These are phyloP conservation scores for Enteromius thamalakanensis DNA, from an alignment of 2,797 vertebrate species.

Conservation along the genomic window DNA sequence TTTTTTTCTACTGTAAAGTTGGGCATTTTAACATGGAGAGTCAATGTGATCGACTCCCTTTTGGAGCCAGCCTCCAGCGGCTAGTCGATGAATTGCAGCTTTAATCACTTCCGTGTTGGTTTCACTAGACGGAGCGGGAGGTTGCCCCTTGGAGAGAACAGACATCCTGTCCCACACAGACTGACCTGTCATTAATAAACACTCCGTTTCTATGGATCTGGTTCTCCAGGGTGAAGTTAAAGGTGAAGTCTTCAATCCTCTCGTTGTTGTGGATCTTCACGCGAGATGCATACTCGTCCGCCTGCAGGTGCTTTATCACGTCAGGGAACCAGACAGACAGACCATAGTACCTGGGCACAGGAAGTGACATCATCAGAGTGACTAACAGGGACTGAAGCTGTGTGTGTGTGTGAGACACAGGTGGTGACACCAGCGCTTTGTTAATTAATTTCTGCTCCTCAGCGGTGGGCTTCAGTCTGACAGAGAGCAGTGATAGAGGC, in stretches of 20 bases:
- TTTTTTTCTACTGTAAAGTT: too few relatives aligned
- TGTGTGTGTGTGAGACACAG: constrained; percentile 13
- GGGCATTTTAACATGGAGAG: too few relatives aligned
- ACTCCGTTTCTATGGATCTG: constrained; percentile 90
- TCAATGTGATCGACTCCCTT: too few relatives aligned
- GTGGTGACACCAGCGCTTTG: constrained; percentile 22
- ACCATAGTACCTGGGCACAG: constrained; percentile 87
- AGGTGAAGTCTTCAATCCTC: constrained; percentile 85
- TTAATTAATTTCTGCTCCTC: constrained; percentile 42
- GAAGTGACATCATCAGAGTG: constrained; percentile 10
- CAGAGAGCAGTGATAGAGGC: constrained; percentile 38
- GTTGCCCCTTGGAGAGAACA: not conserved
- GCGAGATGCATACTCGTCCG: constrained; percentile 87
- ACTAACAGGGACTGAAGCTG: not conserved
- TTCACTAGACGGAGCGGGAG: too few relatives aligned
- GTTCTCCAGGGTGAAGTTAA: constrained; percentile 98
- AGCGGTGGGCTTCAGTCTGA: constrained; percentile 19
- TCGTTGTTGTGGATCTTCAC: constrained; percentile 85
- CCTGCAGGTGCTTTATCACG: constrained; percentile 96
- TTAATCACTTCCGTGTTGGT: too few relatives aligned
- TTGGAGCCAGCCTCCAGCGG: too few relatives aligned
- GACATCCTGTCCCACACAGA: not conserved
- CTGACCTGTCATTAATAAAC: constrained; percentile 92
- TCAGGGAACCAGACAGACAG: constrained; percentile 99
- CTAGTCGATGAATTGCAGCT: too few relatives aligned